Evolutionary conservation across 2,888 invertebrate species (phyloP), one percentile per base, ranked within the genome.

Genomic region (Brenthis ino): DNA sequence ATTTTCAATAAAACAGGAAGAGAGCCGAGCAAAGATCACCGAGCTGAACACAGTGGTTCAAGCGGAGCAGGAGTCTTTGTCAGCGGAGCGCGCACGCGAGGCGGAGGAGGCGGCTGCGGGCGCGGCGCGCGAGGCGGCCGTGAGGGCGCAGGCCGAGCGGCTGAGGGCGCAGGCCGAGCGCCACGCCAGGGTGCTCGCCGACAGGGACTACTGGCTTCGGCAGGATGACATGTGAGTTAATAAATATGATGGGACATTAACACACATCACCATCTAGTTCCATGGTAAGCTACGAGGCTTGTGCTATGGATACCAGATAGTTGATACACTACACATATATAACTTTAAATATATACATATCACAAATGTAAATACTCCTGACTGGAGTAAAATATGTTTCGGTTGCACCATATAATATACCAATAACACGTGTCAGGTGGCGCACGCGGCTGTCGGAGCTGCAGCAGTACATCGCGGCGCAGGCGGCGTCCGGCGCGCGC

Each of bases 131-230:
- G 69, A 53, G 57, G 14, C 48, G 47, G 55, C 56, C 33, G 67
- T 47, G 55, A 14, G 57, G n/a, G 24, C 48, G 14, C 69, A 68
- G 47, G 50, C 53, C 8, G 60, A 13, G 80, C 81, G 51, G 28
- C 2, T 43, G 8, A 1, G 37, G 2, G 77, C 72, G 24, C 67
- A 83, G 60, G 69, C 71, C 13, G 69, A 64, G 0, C 69, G 74
- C 6, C 80, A 77, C 28, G 77, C 8, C 13, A 48, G 47, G 24
- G 28, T 51, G 64, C 48, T 24, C n/a, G 51, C 53, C 8, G 85
- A 89, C 8, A 78, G 85, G 6, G 68, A 76, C 0, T 81, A 77
- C 75, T 89, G 87, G 87, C 81, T 86, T 78, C 68, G 75, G 6
- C 85, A 87, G 78, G 83, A 87, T 2, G 54, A 65, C 0, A 72